Base-by-base conservation (phyloP, 2,797 vertebrate genomes). In the Morelia viridis region DNA sequence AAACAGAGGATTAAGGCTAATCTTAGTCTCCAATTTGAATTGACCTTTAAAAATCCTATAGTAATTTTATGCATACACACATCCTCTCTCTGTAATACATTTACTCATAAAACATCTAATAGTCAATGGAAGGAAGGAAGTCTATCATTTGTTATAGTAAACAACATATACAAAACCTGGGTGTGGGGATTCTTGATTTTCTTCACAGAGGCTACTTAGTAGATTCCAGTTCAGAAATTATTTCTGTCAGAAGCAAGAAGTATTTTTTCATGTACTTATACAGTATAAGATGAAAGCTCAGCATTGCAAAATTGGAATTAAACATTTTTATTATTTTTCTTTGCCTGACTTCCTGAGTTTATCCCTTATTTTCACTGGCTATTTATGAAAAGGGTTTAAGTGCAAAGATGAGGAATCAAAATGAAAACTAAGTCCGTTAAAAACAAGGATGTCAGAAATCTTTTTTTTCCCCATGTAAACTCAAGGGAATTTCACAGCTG, bases 161-260 rank as follows among this genome's bases (percentile, higher is more conserved):
- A 95, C 94, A 94, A 85, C 93, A 92, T 89, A 94, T 94, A 83
- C 93, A 95, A 96, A 93, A 95, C 95, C 80, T 96, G 96, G 93
- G 95, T 95, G 92, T 95, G 95, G 94, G 93, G 95, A 96, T 2
- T 84, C 41, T 94, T 94, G 94, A 88, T 92, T 17, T 93, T 96
- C 95, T 93, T 91, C 94, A 94, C 68, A 91, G 61, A 91, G 94
- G 95, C 96, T 80, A 94, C 94, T 96, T 94, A 93, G 94, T 90
- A 10, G 91, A 96, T 92, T 96, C 95, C 95, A 96, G 95, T 94
- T 93, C 94, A 95, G 96, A 96, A 96, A 94, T 95, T 92, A 92
- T 96, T 95, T 95, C 93, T 87, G 12, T 93, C 92, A 92, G 94
- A 93, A 91, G 96, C 93, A 94, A 68, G 2, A 1, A 26, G 3